Conservation (phyloP, 2,888 invertebrate species). For the Plagodis pulveraria region DNA sequence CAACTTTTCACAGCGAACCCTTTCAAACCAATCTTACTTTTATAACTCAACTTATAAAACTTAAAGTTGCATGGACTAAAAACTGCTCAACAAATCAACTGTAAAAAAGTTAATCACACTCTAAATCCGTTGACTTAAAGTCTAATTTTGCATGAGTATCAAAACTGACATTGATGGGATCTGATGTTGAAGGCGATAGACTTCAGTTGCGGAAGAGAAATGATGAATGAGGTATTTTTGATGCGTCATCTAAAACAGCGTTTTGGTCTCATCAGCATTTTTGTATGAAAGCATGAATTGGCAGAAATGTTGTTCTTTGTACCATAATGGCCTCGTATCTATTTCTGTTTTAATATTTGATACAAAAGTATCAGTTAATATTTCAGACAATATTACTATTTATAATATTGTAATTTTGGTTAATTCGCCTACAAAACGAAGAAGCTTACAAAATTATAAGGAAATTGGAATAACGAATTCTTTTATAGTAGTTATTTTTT, state of each 20-base stretch:
- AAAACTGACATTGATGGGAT: constrained; percentile 6
- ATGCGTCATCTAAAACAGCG: constrained; percentile 13
- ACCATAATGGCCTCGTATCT: no score
- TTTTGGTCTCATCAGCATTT: constrained; percentile 12
- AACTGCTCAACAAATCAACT: constrained; percentile 1
- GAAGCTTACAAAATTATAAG: no score
- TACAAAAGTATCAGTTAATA: no score
- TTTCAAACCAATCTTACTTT: not conserved
- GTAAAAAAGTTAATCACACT: not conserved
- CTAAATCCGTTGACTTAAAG: constrained; percentile 2
- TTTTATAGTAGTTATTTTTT: no score
- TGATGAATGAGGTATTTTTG: constrained; percentile 24
- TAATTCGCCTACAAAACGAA: no score
- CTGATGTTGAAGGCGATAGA: constrained; percentile 17
- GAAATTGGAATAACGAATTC: no score
- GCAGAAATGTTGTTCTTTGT: not conserved
- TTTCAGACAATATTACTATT: no score
- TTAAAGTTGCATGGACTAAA: constrained; percentile 1
- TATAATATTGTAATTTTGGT: no score
- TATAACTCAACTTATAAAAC: constrained; percentile 1
- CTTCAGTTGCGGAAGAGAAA: constrained; percentile 22
- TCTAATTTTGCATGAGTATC: not conserved
- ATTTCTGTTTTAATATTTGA: no score
- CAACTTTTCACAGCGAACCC: constrained; percentile 4
- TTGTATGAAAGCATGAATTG: constrained; percentile 10